phyloP scores from a whole-genome alignment of 2,888 invertebrate genomes.

The Lithodes maja region DNA sequence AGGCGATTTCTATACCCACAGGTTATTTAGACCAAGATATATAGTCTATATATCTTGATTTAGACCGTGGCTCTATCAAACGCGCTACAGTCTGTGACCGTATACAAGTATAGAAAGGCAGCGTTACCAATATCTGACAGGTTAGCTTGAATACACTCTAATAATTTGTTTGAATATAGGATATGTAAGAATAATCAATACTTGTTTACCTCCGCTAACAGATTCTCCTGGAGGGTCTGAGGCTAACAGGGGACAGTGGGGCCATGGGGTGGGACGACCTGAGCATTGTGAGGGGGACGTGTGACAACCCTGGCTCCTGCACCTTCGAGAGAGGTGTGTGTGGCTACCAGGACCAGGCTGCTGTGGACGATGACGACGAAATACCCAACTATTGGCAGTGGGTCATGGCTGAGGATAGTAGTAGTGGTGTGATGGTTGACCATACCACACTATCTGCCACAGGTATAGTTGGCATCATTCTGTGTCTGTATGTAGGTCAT shows the following conservation, averaged over 20 bases:
- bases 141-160: too few species aligned
- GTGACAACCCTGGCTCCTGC: slow-evolving; percentile 50
- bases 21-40: too few species aligned
- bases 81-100: too few species aligned
- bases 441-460: slow-evolving; percentile 44
- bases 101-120: too few species aligned
- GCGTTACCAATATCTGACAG: too few species aligned
- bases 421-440: slow-evolving; percentile 44
- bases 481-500: too few species aligned
- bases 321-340: slow-evolving; percentile 63
- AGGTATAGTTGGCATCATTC: background rate
- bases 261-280: slow-evolving; percentile 63
- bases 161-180: too few species aligned
- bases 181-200: too few species aligned
- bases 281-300: slow-evolving; percentile 44
- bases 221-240: slow-evolving; percentile 46
- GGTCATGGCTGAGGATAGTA: slow-evolving; percentile 46
- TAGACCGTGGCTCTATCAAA: too few species aligned
- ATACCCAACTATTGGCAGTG: slow-evolving; percentile 45
- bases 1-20: too few species aligned
- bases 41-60: too few species aligned
- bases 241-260: slow-evolving; percentile 30
- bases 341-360: slow-evolving; percentile 41
- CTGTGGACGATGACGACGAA: background rate
- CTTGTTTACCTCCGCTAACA: background rate